A percentile compares a stretch with the other conserved stretches of the same genome.
Conservation (phyloP, 2,888 invertebrate genomes). For the Euproctis similis region DNA sequence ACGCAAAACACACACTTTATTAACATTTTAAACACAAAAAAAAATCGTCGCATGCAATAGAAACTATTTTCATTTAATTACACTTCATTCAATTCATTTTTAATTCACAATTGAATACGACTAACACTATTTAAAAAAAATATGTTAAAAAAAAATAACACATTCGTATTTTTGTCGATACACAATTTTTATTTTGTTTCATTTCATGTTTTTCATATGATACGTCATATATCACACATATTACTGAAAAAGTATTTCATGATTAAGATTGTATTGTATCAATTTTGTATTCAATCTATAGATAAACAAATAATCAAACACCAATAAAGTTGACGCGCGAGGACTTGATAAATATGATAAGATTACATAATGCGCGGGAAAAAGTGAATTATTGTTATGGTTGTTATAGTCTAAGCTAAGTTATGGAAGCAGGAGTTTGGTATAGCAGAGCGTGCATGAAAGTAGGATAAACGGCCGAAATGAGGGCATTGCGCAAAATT, state of each 20-base stretch:
- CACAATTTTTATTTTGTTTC: neutral
- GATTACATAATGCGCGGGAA: conserved; percentile 10
- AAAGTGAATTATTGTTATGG: conserved; percentile 6
- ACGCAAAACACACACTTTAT: neutral
- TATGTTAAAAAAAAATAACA: no score
- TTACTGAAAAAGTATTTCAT: conserved; percentile 28
- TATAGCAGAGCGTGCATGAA: no score
- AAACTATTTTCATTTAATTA: no score
- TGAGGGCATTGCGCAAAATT: no score
- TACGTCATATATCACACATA: conserved; percentile 5
- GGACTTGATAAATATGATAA: conserved; percentile 23
- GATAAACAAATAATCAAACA: conserved; percentile 25
- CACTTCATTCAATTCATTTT: neutral
- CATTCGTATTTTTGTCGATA: neutral
- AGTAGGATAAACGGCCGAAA: no score
- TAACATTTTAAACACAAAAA: neutral
- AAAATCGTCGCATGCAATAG: neutral
- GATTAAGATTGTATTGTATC: conserved; percentile 39
- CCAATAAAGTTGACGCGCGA: conserved; percentile 25
- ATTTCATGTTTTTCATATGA: neutral
- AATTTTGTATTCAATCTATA: conserved; percentile 31
- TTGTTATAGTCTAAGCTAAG: no score
- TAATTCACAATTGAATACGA: no score
- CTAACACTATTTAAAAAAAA: no score
- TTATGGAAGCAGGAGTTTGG: no score